phyloP scores from a whole-genome alignment of 2,888 invertebrate species.

The Tetragonisca angustula region DNA sequence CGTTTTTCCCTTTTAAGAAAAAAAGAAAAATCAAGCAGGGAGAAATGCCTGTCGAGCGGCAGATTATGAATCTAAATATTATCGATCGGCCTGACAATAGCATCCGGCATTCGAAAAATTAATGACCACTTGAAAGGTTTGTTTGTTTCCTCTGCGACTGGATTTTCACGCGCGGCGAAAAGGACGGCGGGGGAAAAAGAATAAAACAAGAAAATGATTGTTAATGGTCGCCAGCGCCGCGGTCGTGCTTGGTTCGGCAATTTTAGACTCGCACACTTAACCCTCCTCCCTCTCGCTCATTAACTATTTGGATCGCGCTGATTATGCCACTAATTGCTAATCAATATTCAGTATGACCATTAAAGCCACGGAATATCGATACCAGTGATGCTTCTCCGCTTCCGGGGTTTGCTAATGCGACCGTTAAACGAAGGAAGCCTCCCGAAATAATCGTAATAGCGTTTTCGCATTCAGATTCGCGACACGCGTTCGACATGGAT shows the following conservation, averaged over 20 bases:
- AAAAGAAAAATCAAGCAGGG: background rate
- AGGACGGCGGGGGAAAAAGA: background rate
- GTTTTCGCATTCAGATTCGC: constrained; percentile 52
- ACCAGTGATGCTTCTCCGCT: constrained; percentile 46
- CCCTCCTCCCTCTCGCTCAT: constrained; percentile 48
- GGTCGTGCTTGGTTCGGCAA: background rate
- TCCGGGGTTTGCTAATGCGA: constrained; percentile 49
- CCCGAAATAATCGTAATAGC: constrained; percentile 59
- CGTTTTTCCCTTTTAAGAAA: too few relatives aligned
- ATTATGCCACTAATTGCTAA: constrained; percentile 75
- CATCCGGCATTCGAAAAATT: background rate
- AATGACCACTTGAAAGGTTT: background rate
- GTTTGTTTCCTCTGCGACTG: background rate
- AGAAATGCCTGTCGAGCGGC: background rate
- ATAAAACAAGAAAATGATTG: constrained; percentile 20
- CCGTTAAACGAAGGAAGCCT: constrained; percentile 59
- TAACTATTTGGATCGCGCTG: constrained; percentile 71
- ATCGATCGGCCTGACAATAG: constrained; percentile 20
- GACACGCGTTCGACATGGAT: constrained; percentile 54
- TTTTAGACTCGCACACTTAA: constrained; percentile 27
- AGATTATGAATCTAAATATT: constrained; percentile 4
- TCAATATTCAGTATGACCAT: constrained; percentile 72
- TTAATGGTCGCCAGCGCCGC: constrained; percentile 3
- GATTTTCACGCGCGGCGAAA: background rate
- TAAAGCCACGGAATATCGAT: constrained; percentile 64